Conservation (phyloP, 2,888 invertebrate species). For the Chorisops tibialis region DNA sequence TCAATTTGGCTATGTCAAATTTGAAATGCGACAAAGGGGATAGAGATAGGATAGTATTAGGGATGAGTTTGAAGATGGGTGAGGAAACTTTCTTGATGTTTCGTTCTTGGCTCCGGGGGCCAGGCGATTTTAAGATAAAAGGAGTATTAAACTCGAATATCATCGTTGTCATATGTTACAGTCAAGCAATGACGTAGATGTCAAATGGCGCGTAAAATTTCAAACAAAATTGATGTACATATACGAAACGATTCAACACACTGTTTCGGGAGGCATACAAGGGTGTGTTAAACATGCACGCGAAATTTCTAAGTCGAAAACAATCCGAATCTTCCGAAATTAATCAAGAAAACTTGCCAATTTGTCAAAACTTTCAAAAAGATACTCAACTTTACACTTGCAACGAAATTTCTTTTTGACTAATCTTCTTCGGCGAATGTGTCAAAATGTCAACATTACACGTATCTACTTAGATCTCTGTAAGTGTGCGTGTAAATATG, state of each 20-base stretch:
- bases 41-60: neutral
- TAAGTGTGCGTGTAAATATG: neutral
- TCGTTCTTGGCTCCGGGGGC: neutral
- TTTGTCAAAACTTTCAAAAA: constrained; percentile 18
- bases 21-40: constrained; percentile 34
- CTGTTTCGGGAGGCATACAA: neutral
- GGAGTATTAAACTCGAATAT: neutral
- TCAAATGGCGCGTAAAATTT: constrained; percentile 1
- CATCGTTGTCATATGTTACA: constrained; percentile 10
- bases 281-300: neutral
- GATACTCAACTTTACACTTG: neutral
- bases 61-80: constrained; percentile 7
- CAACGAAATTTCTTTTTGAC: neutral
- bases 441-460: constrained; percentile 10
- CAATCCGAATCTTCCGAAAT: neutral
- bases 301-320: too few relatives aligned
- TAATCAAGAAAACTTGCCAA: neutral
- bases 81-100: constrained; percentile 22
- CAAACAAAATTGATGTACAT: neutral
- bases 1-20: constrained; percentile 43
- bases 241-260: neutral
- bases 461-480: neutral
- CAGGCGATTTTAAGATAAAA: neutral
- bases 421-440: constrained; percentile 8
- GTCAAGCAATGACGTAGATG: neutral